These are phyloP conservation scores for Gephyroberyx darwinii DNA, from an alignment of 2,797 vertebrate species.

Conservation along the genomic window DNA sequence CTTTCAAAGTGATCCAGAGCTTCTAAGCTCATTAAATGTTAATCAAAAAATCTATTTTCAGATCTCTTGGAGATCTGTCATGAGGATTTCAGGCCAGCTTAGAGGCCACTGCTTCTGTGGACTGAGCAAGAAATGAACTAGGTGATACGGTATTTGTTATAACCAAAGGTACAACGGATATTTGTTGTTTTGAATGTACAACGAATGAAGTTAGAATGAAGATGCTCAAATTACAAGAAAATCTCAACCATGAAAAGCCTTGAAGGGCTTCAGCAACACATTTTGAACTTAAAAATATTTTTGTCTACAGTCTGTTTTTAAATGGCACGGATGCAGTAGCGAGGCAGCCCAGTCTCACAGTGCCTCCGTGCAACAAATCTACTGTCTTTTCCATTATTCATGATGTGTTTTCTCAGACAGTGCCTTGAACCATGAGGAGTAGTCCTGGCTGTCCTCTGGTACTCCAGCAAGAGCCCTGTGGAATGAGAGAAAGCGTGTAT, in stretches of 20 bases:
- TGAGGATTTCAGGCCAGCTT: conserved; percentile 79
- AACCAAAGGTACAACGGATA: background rate
- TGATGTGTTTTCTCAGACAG: conserved; percentile 73
- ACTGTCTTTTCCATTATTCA: conserved; percentile 74
- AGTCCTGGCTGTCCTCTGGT: conserved; percentile 63
- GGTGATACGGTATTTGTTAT: conserved; percentile 4
- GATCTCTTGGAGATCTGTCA: conserved; percentile 82
- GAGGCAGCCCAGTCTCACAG: conserved; percentile 51
- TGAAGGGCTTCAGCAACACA: conserved; percentile 12
- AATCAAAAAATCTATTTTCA: conserved; percentile 88
- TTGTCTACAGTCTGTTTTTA: conserved; percentile 43
- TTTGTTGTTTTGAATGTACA: background rate
- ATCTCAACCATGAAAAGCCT: conserved; percentile 4
- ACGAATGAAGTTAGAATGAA: conserved; percentile 5
- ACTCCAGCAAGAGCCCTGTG: conserved; percentile 56
- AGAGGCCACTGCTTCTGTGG: conserved; percentile 69
- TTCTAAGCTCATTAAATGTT: conserved; percentile 87
- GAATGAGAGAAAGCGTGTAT: conserved; percentile 42
- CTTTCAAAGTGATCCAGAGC: conserved; percentile 80
- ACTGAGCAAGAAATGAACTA: conserved; percentile 37
- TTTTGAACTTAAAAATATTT: conserved; percentile 29
- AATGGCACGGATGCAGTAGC: conserved; percentile 49
- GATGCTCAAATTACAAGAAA: conserved; percentile 4
- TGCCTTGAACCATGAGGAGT: conserved; percentile 67
- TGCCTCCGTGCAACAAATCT: conserved; percentile 65